These are phyloP conservation scores for Drosophila kanekoi DNA, from an alignment of 2,888 invertebrate species.

Conservation along the genomic window DNA sequence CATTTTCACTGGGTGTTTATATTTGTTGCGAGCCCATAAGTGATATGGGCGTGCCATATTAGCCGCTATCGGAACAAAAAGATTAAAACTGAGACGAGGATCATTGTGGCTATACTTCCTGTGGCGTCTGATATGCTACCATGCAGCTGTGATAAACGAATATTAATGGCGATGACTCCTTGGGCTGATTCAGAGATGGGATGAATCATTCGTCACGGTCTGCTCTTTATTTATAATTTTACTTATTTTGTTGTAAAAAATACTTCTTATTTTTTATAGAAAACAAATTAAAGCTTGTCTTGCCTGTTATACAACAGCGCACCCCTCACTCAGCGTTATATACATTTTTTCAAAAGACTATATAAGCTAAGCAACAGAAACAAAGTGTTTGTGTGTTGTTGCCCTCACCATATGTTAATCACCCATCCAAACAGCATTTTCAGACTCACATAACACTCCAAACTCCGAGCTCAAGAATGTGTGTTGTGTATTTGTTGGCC, in stretches of 20 bases:
- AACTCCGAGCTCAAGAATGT: constrained; percentile 40
- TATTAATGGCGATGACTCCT: constrained; percentile 37
- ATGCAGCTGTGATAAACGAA: constrained; percentile 32
- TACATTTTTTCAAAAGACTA: constrained; percentile 23
- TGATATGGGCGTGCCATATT: constrained; percentile 51
- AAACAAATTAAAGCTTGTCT: constrained; percentile 14
- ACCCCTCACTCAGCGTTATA: constrained; percentile 27
- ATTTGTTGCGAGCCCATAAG: constrained; percentile 24
- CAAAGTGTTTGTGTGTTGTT: constrained; percentile 31
- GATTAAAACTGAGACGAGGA: constrained; percentile 27
- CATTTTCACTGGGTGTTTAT: constrained; percentile 25
- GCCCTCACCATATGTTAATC: constrained; percentile 71
- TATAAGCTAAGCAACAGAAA: constrained; percentile 14
- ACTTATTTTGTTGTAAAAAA: background rate
- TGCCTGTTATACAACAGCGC: constrained; percentile 13
- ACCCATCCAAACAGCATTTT: constrained; percentile 65
- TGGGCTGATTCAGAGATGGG: constrained; percentile 38
- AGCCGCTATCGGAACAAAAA: constrained; percentile 42
- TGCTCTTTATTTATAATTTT: background rate
- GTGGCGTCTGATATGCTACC: constrained; percentile 32
- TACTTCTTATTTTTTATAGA: constrained; percentile 1
- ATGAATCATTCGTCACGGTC: constrained; percentile 26
- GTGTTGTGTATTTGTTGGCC: constrained; percentile 28
- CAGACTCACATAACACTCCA: constrained; percentile 58
- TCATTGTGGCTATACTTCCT: constrained; percentile 38